Conservation (phyloP, 2,888 invertebrate species). For the Limnephilus lunatus region DNA sequence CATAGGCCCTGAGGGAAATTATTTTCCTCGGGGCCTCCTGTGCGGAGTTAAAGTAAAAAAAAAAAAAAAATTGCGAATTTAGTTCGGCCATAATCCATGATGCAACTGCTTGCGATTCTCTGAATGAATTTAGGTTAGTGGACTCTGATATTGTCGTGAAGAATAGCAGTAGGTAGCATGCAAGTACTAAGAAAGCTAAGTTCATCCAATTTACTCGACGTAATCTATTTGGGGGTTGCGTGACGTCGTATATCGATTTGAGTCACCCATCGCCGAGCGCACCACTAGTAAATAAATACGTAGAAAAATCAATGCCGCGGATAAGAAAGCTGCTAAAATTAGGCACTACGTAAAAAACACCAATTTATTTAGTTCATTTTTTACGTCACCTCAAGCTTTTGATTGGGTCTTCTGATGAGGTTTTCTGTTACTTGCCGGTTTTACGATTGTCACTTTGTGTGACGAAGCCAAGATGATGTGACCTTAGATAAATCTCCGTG, state of each 20-base stretch:
- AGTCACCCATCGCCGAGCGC: neutral
- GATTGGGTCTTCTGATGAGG: neutral
- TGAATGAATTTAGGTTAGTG: neutral
- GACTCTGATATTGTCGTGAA: neutral
- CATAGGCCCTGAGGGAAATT: too few species aligned
- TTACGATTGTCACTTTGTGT: neutral
- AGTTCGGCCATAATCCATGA: too few species aligned
- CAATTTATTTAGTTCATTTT: neutral
- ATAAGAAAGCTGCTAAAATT: neutral
- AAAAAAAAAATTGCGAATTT: too few species aligned
- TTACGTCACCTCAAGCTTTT: neutral
- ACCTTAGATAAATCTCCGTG: conserved; percentile 29
- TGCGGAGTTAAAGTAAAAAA: too few species aligned
- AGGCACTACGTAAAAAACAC: neutral
- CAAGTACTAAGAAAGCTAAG: neutral
- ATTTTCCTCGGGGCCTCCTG: too few species aligned
- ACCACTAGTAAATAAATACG: conserved; percentile 30
- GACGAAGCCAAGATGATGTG: conserved; percentile 21
- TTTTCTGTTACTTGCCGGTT: neutral
- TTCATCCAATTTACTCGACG: conserved; percentile 13
- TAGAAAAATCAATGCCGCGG: neutral
- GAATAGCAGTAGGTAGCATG: neutral
- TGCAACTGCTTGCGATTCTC: neutral
- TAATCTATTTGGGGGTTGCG: neutral
- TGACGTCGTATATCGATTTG: conserved; percentile 23